A percentile compares a stretch with the other conserved stretches of the same genome.
These are phyloP conservation scores for Lasiommata megera DNA, from an alignment of 2,888 invertebrate species.

Conservation along the genomic window DNA sequence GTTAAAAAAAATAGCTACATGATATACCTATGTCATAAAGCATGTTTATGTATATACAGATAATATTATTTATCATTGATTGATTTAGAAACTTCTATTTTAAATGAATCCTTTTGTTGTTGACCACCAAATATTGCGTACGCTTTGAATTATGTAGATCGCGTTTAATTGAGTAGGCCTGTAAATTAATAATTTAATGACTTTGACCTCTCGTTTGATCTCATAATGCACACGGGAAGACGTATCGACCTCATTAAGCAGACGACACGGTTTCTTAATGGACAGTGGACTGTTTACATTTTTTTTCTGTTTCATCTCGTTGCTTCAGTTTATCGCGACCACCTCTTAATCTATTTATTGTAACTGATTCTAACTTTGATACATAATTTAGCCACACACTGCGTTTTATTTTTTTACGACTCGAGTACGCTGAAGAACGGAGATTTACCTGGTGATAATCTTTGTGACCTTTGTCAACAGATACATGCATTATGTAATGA, in stretches of 20 bases:
- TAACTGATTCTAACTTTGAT: constrained; percentile 12
- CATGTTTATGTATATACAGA: background rate
- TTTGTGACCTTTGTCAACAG: background rate
- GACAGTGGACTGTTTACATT: constrained; percentile 59
- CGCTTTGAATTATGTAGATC: constrained; percentile 40
- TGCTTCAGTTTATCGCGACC: constrained; percentile 21
- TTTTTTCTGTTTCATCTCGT: constrained; percentile 48
- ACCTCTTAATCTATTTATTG: constrained; percentile 15
- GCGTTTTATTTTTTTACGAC: constrained; percentile 2
- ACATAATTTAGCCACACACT: constrained; percentile 17
- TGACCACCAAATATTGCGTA: constrained; percentile 29
- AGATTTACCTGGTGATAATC: background rate
- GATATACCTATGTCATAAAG: too few species aligned
- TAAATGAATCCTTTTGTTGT: background rate
- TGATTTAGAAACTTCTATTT: background rate
- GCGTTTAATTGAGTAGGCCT: constrained; percentile 72
- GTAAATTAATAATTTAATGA: constrained; percentile 73
- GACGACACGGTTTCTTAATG: constrained; percentile 65
- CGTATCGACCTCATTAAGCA: constrained; percentile 69
- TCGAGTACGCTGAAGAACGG: background rate
- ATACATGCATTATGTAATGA: background rate
- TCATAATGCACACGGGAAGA: constrained; percentile 64
- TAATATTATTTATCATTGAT: constrained; percentile 1
- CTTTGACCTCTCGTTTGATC: constrained; percentile 70
- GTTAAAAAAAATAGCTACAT: too few species aligned